Evolutionary conservation across 1,140 invertebrate species (phyloP).

Genomic region (Drosophila paulistorum): DNA sequence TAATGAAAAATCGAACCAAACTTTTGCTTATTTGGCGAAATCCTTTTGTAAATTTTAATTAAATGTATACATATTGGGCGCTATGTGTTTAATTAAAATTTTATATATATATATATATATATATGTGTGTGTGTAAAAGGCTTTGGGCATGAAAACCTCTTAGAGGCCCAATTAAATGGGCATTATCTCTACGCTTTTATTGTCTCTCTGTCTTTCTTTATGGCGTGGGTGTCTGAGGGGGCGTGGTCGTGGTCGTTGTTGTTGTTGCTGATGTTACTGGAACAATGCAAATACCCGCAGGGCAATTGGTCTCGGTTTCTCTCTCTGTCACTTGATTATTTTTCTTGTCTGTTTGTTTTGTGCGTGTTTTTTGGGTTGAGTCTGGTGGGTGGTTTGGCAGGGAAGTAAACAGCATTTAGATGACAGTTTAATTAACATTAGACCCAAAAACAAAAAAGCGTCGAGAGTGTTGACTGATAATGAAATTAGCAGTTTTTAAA

Average conservation of each 20-base stretch:
- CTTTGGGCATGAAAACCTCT: conserved; percentile 24
- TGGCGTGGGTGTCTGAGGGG: background rate
- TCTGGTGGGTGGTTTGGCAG: background rate
- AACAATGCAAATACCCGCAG: conserved; percentile 42
- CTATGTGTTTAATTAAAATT: conserved; percentile 49
- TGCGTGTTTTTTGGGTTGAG: conserved; percentile 4
- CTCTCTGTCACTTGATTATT: conserved; percentile 24
- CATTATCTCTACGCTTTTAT: conserved; percentile 41
- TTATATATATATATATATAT: conserved; percentile 27
- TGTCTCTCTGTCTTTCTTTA: background rate
- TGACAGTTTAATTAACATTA: conserved; percentile 38
- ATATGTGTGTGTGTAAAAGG: conserved; percentile 21
- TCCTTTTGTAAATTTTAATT: conserved; percentile 13
- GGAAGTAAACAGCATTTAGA: conserved; percentile 19
- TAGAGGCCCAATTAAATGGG: conserved; percentile 64
- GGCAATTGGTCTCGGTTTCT: conserved; percentile 14
- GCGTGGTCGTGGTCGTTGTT: conserved; percentile 20
- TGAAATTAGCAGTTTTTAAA: conserved; percentile 7
- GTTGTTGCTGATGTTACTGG: conserved; percentile 30
- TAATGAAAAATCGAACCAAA: conserved; percentile 3
- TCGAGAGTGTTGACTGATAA: conserved; percentile 5
- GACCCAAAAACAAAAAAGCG: background rate
- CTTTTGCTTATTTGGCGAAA: background rate
- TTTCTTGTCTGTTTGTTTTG: conserved; percentile 14
- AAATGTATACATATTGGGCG: background rate